Conservation (phyloP, 2,113 vertebrate genomes). For the Platichthys flesus region DNA sequence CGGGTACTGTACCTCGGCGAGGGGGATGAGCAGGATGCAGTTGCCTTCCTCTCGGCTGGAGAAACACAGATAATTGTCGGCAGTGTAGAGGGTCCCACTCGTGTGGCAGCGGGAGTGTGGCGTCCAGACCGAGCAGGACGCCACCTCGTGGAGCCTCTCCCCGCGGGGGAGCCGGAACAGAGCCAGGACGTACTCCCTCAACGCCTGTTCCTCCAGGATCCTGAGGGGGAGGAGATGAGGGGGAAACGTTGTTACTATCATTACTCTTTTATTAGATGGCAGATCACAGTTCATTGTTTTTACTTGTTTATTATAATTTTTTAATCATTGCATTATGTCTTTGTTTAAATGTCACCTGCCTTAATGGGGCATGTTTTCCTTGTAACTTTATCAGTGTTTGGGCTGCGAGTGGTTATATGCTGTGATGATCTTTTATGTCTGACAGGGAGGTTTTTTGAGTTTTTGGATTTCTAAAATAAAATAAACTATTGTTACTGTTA, state of each 20-base stretch:
- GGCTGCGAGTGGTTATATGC: no score
- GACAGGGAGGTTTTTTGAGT: no score
- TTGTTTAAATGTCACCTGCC: no score
- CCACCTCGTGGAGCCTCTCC: constrained; percentile 86
- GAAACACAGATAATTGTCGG: constrained; percentile 93
- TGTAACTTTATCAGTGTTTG: no score
- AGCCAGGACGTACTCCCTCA: constrained; percentile 92
- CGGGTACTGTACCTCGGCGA: constrained; percentile 87
- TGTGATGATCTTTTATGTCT: no score
- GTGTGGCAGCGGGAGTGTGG: constrained; percentile 95
- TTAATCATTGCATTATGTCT: no score
- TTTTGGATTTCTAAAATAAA: no score
- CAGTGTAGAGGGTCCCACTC: constrained; percentile 88
- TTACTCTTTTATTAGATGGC: neutral
- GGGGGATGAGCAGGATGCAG: constrained; percentile 90
- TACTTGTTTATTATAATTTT: no score
- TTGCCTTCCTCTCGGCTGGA: constrained; percentile 90
- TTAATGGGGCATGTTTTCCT: no score
- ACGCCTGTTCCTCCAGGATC: constrained; percentile 90
- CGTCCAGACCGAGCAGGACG: constrained; percentile 92
- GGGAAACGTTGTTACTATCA: neutral
- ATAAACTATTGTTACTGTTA: no score
- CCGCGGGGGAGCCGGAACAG: constrained; percentile 90
- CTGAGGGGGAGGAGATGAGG: constrained; percentile 67
- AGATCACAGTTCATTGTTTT: no score